Evolutionary conservation across 1,140 invertebrate species (phyloP).

Genomic region (Papilio machaon): DNA sequence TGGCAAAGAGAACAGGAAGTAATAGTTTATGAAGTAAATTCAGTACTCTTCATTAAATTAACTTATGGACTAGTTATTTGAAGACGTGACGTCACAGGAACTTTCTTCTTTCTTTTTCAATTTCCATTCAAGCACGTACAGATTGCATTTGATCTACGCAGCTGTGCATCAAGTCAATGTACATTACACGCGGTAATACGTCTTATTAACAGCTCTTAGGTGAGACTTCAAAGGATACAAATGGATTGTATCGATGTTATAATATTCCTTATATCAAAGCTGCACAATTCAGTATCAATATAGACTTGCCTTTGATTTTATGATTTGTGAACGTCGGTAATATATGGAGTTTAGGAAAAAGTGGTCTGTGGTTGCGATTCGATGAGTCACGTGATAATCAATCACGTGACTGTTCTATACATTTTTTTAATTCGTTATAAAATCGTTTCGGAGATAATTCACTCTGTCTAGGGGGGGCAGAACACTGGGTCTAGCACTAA

Average conservation of each 20-base stretch:
- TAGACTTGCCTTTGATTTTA: not conserved
- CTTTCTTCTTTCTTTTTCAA: not conserved
- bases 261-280: not conserved
- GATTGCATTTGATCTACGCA: not conserved
- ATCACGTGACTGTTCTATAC: too few relatives aligned
- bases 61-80: not conserved
- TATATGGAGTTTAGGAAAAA: not conserved
- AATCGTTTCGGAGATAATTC: too few relatives aligned
- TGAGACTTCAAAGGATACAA: constrained; percentile 8
- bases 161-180: not conserved
- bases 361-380: too few relatives aligned
- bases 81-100: not conserved
- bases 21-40: not conserved
- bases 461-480: too few relatives aligned
- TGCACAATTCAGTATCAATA: not conserved
- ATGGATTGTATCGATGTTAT: not conserved
- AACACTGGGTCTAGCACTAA: too few relatives aligned
- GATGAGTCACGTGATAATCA: too few relatives aligned
- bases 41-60: too few relatives aligned
- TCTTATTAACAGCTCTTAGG: not conserved
- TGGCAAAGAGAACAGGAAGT: not conserved
- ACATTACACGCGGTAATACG: not conserved
- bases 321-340: not conserved
- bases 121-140: not conserved
- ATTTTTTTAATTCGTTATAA: too few relatives aligned